These are phyloP conservation scores for Melanitta fusca DNA, from an alignment of 2,797 vertebrate genomes.

Conservation along the genomic window DNA sequence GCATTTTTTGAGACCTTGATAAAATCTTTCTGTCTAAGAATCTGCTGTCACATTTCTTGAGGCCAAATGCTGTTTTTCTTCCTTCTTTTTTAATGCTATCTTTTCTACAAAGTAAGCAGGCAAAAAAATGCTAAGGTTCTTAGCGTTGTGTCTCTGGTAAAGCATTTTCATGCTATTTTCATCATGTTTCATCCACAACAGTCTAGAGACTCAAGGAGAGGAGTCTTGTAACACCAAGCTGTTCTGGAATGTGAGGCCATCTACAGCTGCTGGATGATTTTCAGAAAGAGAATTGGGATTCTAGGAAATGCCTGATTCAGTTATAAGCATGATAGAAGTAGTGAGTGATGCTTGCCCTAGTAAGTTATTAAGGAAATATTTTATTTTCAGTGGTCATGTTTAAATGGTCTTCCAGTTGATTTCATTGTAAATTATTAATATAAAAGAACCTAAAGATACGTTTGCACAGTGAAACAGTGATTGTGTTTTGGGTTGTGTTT, in stretches of 20 bases:
- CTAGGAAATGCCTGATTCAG: neutral
- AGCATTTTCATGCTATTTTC: neutral
- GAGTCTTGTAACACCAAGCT: neutral
- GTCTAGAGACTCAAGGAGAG: neutral
- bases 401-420: neutral
- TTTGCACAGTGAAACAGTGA: neutral
- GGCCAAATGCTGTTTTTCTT: neutral
- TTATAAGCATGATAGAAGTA: neutral
- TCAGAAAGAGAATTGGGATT: neutral
- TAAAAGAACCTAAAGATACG: neutral
- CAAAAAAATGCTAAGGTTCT: neutral
- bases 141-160: neutral
- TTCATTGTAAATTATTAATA: neutral
- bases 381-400: neutral
- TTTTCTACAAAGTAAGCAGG: neutral
- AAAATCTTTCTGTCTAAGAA: constrained; percentile 12
- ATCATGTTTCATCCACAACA: neutral
- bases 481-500: neutral
- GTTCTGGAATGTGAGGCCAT: neutral
- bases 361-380: neutral
- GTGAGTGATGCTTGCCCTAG: neutral
- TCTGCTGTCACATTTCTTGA: neutral
- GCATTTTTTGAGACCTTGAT: neutral
- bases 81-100: neutral
- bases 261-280: neutral